A percentile compares a stretch with the other conserved stretches of the same genome.
Evolutionary conservation across 2,888 invertebrate species (phyloP).

Genomic region (Clanis bilineata): DNA sequence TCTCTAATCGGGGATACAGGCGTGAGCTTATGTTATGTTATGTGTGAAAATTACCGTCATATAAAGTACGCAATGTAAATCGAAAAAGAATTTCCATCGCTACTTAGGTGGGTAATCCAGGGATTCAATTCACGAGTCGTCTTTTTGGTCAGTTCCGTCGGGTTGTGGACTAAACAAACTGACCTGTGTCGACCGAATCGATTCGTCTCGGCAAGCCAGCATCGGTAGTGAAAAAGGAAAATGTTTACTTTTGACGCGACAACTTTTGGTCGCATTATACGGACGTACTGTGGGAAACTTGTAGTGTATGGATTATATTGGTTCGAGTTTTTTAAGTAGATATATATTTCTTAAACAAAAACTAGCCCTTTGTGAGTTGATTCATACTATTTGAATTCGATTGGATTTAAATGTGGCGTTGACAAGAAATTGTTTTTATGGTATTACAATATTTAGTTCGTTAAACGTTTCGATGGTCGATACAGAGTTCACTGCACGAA

Average conservation of each 20-base stretch:
- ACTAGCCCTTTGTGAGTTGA: neutral
- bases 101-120: conserved; percentile 21
- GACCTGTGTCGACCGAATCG: conserved; percentile 62
- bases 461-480: too few species aligned
- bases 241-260: conserved; percentile 19
- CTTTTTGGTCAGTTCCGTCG: conserved; percentile 71
- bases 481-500: too few species aligned
- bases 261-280: neutral
- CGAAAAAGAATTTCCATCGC: neutral
- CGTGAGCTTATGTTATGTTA: too few species aligned
- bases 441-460: too few species aligned
- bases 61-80: conserved; percentile 35
- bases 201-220: conserved; percentile 59
- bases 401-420: neutral
- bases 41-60: too few species aligned
- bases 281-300: conserved; percentile 14
- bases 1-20: too few species aligned
- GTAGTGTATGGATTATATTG: neutral
- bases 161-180: conserved; percentile 72
- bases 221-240: conserved; percentile 29
- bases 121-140: conserved; percentile 72
- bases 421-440: too few species aligned
- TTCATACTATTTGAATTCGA: neutral
- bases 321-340: neutral
- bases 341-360: neutral